These are phyloP conservation scores for Pandemis heparana DNA, from an alignment of 2,888 invertebrate species.

Conservation along the genomic window DNA sequence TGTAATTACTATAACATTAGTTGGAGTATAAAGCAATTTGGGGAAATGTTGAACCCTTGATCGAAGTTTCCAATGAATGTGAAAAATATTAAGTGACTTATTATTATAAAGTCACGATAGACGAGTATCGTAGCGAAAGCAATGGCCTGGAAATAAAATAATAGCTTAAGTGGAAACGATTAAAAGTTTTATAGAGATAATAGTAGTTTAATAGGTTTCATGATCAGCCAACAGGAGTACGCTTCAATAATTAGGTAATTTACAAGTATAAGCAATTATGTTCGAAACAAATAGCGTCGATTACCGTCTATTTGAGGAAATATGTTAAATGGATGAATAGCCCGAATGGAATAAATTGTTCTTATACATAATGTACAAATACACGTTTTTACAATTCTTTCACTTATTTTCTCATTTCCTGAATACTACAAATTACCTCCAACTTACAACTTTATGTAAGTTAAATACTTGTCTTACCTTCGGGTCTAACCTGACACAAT, in stretches of 20 bases:
- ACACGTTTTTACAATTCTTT: too few species aligned
- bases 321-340: too few species aligned
- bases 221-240: background rate
- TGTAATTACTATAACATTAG: too few species aligned
- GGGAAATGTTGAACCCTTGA: conserved; percentile 6
- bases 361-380: too few species aligned
- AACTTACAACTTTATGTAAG: too few species aligned
- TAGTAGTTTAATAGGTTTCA: conserved; percentile 5
- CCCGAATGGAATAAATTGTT: too few species aligned
- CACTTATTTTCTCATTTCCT: too few species aligned
- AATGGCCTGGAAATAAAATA: conserved; percentile 1
- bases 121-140: background rate
- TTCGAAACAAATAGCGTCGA: background rate
- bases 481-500: too few species aligned
- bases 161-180: conserved; percentile 10
- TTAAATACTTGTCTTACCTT: too few species aligned
- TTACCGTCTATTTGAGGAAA: background rate
- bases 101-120: conserved; percentile 28
- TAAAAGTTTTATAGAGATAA: conserved; percentile 12
- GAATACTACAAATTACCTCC: too few species aligned
- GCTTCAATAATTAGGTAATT: background rate
- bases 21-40: conserved; percentile 1
- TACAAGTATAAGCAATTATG: background rate
- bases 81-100: conserved; percentile 21
- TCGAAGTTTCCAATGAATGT: conserved; percentile 6